Base-by-base conservation (phyloP, 2,888 invertebrate species). In the Netelia virgata region DNA sequence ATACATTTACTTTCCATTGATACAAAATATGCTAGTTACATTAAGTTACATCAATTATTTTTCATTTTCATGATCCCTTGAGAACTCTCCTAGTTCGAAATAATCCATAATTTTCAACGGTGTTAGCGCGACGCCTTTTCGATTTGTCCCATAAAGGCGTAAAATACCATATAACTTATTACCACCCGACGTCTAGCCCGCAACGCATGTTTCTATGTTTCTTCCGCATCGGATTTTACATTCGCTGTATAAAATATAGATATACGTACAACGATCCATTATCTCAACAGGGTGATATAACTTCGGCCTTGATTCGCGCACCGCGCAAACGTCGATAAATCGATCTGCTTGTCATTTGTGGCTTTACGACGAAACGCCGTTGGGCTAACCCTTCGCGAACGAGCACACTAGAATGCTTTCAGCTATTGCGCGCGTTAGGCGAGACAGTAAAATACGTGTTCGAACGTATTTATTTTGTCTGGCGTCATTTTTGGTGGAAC, bases 241-340 rank as follows among this genome's bases (percentile, higher is more conserved):
- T 47, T 14, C 14, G 11, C 6, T 47, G 47, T 47, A 14, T 47
- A 47, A 9, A 47, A 28, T 43, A 43, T 14, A 8, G 16, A 68
- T 50, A 50, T 50, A 47, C 14, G 18, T 53, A 68, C 1, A 72
- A 59, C 72, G 59, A 61, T 59, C 72, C 43, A 57, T 72, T 59
- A n/a, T 14, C 43, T 18, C 11, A 18, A 20, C 41, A 53, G 36
- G 28, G 43, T 16, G 57, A 10, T 57, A 57, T 8, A 57, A 8
- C 57, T 41, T 18, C 20, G 50, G 36, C 72, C 72, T 72, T 72
- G 72, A 72, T 18, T 57, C 57, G 57, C 57, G 11, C 14, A 11
- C 41, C 18, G 8, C 57, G n/a, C 41, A 43, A 72, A 72, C 43
- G 72, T 72, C 72, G 72, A 72, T 72, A 72, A 72, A 72, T 72